Percentiles rank a stretch among this genome's conserved stretches.
Evolutionary conservation across 2,888 invertebrate species (phyloP).

Genomic region (Endotricha flammealis): DNA sequence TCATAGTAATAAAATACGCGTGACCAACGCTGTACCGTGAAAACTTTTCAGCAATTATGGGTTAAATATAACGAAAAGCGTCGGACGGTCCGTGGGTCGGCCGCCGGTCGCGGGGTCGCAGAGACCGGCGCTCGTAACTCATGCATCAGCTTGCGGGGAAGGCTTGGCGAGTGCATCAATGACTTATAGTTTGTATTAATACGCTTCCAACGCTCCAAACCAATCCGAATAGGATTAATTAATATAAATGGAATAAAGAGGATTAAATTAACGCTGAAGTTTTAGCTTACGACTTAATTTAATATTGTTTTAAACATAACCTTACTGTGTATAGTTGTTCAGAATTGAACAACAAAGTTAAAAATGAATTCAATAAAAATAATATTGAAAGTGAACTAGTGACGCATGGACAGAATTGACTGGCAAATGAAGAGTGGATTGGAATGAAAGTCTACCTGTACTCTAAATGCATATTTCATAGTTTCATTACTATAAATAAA

Average conservation of each 20-base stretch:
- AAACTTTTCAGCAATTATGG: conserved; percentile 78
- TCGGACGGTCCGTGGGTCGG: conserved; percentile 53
- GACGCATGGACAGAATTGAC: no score
- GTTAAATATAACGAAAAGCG: conserved; percentile 74
- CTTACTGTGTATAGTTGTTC: no score
- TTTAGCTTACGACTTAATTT: background rate
- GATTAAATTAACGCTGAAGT: conserved; percentile 10
- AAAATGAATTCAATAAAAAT: no score
- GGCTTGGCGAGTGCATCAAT: conserved; percentile 62
- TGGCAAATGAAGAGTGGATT: background rate
- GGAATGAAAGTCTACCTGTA: background rate
- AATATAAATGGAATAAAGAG: conserved; percentile 42
- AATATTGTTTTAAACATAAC: no score
- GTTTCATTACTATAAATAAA: conserved; percentile 1
- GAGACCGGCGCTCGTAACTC: conserved; percentile 55
- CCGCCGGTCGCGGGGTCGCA: conserved; percentile 32
- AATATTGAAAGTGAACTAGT: no score
- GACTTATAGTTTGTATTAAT: conserved; percentile 72
- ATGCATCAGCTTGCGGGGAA: conserved; percentile 72
- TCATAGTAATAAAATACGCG: conserved; percentile 78
- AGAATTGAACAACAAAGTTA: no score
- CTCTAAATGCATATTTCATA: background rate
- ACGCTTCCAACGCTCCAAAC: conserved; percentile 58
- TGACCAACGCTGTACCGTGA: conserved; percentile 72
- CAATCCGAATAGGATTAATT: conserved; percentile 59